Evolutionary conservation across 2,888 invertebrate genomes (phyloP).

Genomic region (Trilocha varians): DNA sequence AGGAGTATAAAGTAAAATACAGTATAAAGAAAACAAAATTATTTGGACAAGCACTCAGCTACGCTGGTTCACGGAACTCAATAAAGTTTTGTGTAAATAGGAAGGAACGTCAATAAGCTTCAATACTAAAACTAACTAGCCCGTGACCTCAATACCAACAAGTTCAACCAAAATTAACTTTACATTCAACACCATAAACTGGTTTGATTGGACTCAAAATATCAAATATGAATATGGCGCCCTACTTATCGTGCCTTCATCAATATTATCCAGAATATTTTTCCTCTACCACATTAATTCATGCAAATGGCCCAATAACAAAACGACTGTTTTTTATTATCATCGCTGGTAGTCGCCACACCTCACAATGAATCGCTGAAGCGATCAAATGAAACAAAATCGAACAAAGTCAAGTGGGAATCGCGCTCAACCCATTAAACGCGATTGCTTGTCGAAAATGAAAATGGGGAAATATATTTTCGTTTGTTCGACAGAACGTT

Average conservation of each 20-base stretch:
- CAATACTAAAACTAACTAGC: background rate
- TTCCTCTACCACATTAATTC: conserved; percentile 4
- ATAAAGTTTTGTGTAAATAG: background rate
- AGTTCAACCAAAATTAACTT: background rate
- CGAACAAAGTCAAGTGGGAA: conserved; percentile 65
- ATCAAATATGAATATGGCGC: background rate
- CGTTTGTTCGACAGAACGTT: conserved; percentile 48
- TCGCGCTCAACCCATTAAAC: conserved; percentile 62
- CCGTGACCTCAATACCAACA: background rate
- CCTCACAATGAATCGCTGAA: conserved; percentile 35
- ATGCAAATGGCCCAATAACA: conserved; percentile 15
- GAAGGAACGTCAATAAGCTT: background rate
- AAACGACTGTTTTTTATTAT: conserved; percentile 17
- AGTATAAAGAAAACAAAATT: background rate
- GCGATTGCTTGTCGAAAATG: conserved; percentile 68
- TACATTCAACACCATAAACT: background rate
- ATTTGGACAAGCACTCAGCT: background rate
- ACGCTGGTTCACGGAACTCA: background rate
- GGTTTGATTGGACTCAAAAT: background rate
- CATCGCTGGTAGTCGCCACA: conserved; percentile 6
- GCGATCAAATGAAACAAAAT: conserved; percentile 61
- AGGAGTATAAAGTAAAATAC: background rate
- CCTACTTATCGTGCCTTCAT: background rate
- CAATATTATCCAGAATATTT: conserved; percentile 1
- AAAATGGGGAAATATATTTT: conserved; percentile 63